phyloP scores from a whole-genome alignment of 2,888 invertebrate species.

The Girardia tigrina region DNA sequence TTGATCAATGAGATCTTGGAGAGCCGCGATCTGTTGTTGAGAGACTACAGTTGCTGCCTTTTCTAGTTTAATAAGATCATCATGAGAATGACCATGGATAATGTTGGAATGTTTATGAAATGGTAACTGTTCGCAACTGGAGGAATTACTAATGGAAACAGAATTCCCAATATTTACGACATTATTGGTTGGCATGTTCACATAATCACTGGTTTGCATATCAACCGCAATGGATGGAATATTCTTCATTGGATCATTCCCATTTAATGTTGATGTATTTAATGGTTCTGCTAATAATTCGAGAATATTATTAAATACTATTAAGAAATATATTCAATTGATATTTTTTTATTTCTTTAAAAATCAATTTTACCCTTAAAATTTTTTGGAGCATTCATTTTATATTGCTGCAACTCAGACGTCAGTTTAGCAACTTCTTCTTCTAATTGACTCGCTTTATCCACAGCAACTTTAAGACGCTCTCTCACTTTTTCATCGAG shows the following conservation, averaged over 20 bases:
- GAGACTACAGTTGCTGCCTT: background rate
- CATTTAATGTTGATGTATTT: background rate
- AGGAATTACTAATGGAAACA: background rate
- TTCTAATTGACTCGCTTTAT: constrained; percentile 83
- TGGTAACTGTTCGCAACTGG: background rate
- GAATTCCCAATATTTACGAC: background rate
- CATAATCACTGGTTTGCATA: background rate
- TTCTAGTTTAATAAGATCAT: background rate
- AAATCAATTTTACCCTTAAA: background rate
- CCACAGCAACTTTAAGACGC: constrained; percentile 81
- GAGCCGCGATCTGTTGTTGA: constrained; percentile 48
- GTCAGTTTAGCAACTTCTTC: constrained; percentile 68
- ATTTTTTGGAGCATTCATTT: background rate
- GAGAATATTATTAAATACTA: too few species aligned
- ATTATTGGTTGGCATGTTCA: background rate
- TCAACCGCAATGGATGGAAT: background rate
- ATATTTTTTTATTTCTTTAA: background rate
- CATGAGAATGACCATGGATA: background rate
- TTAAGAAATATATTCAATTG: too few species aligned
- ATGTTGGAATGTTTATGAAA: background rate
- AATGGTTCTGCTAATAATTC: background rate
- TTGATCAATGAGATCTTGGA: constrained; percentile 53
- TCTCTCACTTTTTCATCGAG: constrained; percentile 98
- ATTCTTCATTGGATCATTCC: background rate
- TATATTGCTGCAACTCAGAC: background rate